Base-by-base conservation (phyloP, 1,140 invertebrate species). In the Heliconius eleuchia region DNA sequence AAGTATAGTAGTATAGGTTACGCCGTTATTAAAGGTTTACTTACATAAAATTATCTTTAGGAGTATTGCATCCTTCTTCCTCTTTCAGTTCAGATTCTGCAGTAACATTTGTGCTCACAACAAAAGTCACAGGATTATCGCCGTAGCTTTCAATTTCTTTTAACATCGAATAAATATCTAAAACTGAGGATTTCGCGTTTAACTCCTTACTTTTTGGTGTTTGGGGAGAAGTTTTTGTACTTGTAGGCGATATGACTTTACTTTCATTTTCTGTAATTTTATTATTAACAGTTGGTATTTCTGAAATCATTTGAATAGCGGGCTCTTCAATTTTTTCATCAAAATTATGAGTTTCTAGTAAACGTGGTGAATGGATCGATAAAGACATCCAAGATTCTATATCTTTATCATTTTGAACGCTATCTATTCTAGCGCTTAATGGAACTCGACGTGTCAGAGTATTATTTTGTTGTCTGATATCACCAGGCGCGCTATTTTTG, bases 341-440 rank as follows among this genome's bases (percentile, higher is more conserved):
- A 50, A 79, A 37, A 70, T 84, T 81, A 82, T 87, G 85, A 50
- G 84, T 71, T 60, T 92, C 88, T 27, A 90, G 72, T 11, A 87
- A 77, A 83, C 88, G 87, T 19, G 94, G 93, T 9, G 91, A 92
- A 70, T 91, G 86, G 19, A 86, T 89, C 23, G 92, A 89, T 30
- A 95, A 82, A 4, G 92, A 95, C 91, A 95, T 95, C 94, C 94
- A 95, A 39, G 94, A 95, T 82, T 94, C 92, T 19, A 95, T 85
- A 80, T 95, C 94, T 89, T 91, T 95, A 73, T 95, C 94, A 70
- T 91, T 92, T 79, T 95, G 89, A 42, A 95, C 90, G 70, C 85
- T 84, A 46, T 93, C 92, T 78, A 92, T 87, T 79, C 93, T 89
- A 46, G 93, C 89, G 73, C 92, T 93, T 8, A 89, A 74, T 18